Percentiles rank a stretch among this genome's conserved stretches.
Conservation (phyloP, 1,140 invertebrate species). For the Solenopsis fugax region DNA sequence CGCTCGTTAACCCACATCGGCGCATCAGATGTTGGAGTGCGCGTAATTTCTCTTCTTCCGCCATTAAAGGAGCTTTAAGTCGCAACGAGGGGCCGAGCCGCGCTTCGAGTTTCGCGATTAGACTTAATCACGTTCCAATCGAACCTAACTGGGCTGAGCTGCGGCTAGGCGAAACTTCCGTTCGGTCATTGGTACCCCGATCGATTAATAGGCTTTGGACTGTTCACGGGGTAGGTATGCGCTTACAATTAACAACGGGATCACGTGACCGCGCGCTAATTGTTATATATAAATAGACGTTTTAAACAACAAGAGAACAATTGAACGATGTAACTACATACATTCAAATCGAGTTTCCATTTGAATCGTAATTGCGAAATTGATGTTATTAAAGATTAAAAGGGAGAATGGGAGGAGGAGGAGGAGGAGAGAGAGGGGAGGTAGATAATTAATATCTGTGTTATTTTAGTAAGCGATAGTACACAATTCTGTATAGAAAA, state of each 20-base stretch:
- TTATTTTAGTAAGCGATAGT: background rate
- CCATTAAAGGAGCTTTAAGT: constrained; percentile 59
- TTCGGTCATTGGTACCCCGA: constrained; percentile 36
- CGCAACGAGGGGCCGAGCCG: constrained; percentile 19
- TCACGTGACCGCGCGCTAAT: constrained; percentile 33
- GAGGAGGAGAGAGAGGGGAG: background rate
- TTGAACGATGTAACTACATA: background rate
- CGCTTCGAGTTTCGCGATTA: constrained; percentile 49
- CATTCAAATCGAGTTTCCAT: background rate
- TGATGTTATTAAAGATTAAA: background rate
- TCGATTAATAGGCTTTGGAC: constrained; percentile 39
- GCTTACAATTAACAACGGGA: constrained; percentile 5
- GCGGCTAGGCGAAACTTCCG: constrained; percentile 22
- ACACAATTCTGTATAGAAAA: background rate
- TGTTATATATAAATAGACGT: constrained; percentile 21
- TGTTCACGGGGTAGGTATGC: background rate
- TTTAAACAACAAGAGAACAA: background rate
- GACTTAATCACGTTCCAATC: constrained; percentile 50
- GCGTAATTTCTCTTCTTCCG: constrained; percentile 60
- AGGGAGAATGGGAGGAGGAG: background rate
- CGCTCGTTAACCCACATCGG: constrained; percentile 67
- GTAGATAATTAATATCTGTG: constrained; percentile 5
- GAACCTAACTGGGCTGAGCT: background rate
- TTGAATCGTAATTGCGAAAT: constrained; percentile 9
- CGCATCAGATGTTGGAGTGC: background rate